These are phyloP conservation scores for Galeopsomyia nigrocyanea DNA, from an alignment of 2,888 invertebrate genomes.

Conservation along the genomic window DNA sequence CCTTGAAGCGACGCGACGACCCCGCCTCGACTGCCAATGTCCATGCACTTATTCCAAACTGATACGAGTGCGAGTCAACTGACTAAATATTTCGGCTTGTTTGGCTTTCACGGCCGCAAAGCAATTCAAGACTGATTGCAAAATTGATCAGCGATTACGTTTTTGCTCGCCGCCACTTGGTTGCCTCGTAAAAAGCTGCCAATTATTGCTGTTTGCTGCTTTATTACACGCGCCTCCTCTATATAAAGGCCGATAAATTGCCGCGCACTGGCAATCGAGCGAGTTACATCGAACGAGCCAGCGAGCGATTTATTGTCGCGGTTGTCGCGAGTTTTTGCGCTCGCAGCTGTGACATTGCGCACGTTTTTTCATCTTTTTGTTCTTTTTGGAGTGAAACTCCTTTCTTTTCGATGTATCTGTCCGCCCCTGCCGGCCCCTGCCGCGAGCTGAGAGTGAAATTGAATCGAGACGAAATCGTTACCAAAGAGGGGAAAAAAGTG, in stretches of 20 bases:
- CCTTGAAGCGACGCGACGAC: not conserved
- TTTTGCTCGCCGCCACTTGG: slow-evolving; percentile 59
- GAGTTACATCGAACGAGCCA: slow-evolving; percentile 25
- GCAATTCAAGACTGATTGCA: slow-evolving; percentile 65
- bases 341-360: not conserved
- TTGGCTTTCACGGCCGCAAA: slow-evolving; percentile 42
- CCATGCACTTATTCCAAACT: too few species aligned
- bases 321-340: slow-evolving; percentile 9
- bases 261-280: slow-evolving; percentile 32
- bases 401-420: too few species aligned
- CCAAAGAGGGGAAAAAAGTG: too few species aligned
- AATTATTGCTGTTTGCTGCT: slow-evolving; percentile 64
- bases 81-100: slow-evolving; percentile 12
- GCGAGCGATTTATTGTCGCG: slow-evolving; percentile 17
- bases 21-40: too few species aligned
- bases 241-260: slow-evolving; percentile 11
- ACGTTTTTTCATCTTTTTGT: slow-evolving; percentile 11
- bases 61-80: not conserved
- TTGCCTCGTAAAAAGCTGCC: slow-evolving; percentile 59
- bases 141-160: slow-evolving; percentile 67
- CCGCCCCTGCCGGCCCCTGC: too few species aligned
- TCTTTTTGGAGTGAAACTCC: too few species aligned
- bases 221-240: slow-evolving; percentile 55
- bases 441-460: too few species aligned
- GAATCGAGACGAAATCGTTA: too few species aligned